Conservation (phyloP, 2,113 vertebrate species). For the Anhinga anhinga region DNA sequence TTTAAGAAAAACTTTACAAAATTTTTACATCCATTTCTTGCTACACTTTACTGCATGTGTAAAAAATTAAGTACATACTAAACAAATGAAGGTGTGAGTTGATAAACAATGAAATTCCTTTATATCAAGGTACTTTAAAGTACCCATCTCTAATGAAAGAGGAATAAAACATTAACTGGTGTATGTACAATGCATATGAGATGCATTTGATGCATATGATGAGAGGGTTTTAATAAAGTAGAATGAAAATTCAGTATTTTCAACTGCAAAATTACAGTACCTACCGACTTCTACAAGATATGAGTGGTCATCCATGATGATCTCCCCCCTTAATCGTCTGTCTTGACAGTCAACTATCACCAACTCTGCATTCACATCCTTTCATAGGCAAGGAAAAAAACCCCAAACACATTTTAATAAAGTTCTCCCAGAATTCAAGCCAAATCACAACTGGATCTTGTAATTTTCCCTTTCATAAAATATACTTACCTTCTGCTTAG, state of each 20-base stretch:
- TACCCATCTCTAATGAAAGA: neutral
- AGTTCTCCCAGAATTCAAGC: neutral
- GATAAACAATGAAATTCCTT: neutral
- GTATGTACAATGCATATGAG: neutral
- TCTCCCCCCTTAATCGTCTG: conserved; percentile 80
- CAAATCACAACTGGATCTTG: neutral
- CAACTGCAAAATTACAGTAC: conserved; percentile 55
- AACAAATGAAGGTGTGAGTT: neutral
- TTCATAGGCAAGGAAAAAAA: neutral
- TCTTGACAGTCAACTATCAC: conserved; percentile 80
- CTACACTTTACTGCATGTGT: neutral
- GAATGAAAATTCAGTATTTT: neutral
- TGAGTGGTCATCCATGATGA: conserved; percentile 81
- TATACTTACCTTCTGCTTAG: conserved; percentile 80
- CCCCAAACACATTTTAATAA: neutral
- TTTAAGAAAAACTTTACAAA: neutral
- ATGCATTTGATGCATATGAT: neutral
- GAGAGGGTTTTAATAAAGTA: neutral
- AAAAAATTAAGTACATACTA: neutral
- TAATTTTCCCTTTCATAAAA: neutral
- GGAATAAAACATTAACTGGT: neutral
- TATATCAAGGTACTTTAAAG: neutral
- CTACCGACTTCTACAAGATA: conserved; percentile 88
- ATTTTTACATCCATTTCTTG: neutral
- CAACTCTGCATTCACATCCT: conserved; percentile 78